Conservation (phyloP, 2,888 invertebrate species). For the Platycheirus rosarum region DNA sequence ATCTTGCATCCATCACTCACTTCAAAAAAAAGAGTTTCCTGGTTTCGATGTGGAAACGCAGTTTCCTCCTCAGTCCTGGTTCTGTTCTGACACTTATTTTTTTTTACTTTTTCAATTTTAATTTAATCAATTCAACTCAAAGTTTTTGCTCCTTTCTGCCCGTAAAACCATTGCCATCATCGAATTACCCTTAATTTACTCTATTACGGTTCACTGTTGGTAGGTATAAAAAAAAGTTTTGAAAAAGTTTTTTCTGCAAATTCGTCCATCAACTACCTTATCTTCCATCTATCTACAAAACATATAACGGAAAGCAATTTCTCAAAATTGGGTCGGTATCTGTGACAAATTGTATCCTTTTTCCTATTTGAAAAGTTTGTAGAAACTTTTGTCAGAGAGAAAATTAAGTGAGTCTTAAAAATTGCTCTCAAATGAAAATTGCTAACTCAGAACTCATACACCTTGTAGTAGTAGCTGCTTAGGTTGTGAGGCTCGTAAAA, state of each 20-base stretch:
- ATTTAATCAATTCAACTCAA: neutral
- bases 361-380: constrained; percentile 31
- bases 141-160: neutral
- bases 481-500: too few relatives aligned
- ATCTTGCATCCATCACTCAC: too few relatives aligned
- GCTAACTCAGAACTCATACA: too few relatives aligned
- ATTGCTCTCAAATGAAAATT: constrained; percentile 20
- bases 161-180: neutral
- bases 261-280: constrained; percentile 6
- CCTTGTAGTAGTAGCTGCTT: too few relatives aligned
- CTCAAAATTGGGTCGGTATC: constrained; percentile 29
- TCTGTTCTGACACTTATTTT: neutral
- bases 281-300: constrained; percentile 4
- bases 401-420: constrained; percentile 23
- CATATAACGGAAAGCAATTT: neutral
- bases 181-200: constrained; percentile 1
- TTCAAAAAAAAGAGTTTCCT: too few relatives aligned
- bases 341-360: constrained; percentile 41
- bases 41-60: too few relatives aligned
- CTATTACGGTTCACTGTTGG: neutral
- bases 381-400: neutral
- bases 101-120: neutral
- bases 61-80: too few relatives aligned
- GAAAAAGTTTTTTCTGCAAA: constrained; percentile 5
- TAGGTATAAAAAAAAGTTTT: neutral